Base-by-base conservation (phyloP, 2,113 vertebrate genomes). In the Australoheros scitulus region DNA sequence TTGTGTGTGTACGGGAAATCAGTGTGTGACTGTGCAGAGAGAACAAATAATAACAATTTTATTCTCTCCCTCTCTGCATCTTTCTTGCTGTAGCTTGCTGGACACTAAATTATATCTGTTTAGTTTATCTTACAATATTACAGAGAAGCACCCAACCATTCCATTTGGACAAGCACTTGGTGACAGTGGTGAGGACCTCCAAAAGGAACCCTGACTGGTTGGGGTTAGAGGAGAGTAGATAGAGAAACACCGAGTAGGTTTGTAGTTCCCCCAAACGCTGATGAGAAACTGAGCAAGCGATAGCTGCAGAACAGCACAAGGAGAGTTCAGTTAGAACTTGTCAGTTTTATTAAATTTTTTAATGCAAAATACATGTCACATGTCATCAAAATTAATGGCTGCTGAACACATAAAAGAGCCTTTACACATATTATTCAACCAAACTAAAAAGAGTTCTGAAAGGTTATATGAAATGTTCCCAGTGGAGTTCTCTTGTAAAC, bases 11-110 rank as follows among this genome's bases (percentile, higher is more conserved):
- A 74, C 22, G 20, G 9, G 38, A 34, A 68, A 58, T 50, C 13
- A 7, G 47, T 76, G 63, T 82, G 75, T 59, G 64, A 60, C 24
- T 78, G 61, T 82, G 47, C 26, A 76, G 24, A 41, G 64, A 89
- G 82, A 88, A 84, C 32, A 77, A 79, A 87, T 82, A 41, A 55
- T 34, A 87, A 82, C 55, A 76, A 56, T 70, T 85, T 86, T 56
- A 60, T 81, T 68, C 17, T 59, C 24, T 41, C 77, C 32, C 38
- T 36, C 74, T 65, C 11, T 59, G 5, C 38, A n/a, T 52, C 26
- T 58, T 34, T 47, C 55, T 14, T 29, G 24, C 29, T 22, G 26
- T 47, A 57, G 43, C 64, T 75, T 78, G 55, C 63, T 56, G 58
- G 81, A 61, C 47, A 58, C n/a, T 11, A 18, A 52, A 52, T 50